phyloP scores from a whole-genome alignment of 2,797 vertebrate species.

The Cephalopachus bancanus region DNA sequence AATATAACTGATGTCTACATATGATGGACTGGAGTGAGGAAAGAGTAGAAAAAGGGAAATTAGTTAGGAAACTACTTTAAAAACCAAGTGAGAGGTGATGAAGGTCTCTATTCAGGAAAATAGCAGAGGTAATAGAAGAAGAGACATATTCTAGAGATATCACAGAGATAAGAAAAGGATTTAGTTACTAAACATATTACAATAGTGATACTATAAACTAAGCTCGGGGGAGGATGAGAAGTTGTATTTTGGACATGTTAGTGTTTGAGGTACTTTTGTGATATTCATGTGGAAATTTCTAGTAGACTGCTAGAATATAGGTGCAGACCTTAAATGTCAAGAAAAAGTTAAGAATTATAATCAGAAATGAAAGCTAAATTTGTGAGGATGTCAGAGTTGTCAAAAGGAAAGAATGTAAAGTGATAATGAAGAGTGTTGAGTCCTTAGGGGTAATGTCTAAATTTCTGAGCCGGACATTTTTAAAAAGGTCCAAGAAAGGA shows the following conservation, averaged over 20 bases:
- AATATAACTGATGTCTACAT: neutral
- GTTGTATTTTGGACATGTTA: neutral
- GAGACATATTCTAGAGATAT: neutral
- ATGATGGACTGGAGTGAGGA: neutral
- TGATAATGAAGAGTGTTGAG: neutral
- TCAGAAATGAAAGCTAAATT: constrained; percentile 42
- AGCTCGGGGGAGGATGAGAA: neutral
- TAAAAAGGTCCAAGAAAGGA: constrained; percentile 6
- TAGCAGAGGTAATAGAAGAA: neutral
- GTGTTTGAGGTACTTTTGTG: neutral
- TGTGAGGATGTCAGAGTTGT: constrained; percentile 24
- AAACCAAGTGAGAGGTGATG: neutral
- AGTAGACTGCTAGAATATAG: neutral
- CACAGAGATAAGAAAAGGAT: neutral
- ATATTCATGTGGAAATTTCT: neutral
- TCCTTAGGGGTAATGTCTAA: neutral
- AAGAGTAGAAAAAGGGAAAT: neutral
- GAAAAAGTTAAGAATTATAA: constrained; percentile 26
- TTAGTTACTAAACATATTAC: neutral
- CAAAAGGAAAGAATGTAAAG: constrained; percentile 33
- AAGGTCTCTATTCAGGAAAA: constrained; percentile 25
- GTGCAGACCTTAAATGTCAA: neutral
- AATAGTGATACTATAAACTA: constrained; percentile 5
- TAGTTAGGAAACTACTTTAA: constrained; percentile 26
- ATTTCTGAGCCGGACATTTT: neutral